Evolutionary conservation across 2,888 invertebrate species (phyloP).

Genomic region (Dione juno): DNA sequence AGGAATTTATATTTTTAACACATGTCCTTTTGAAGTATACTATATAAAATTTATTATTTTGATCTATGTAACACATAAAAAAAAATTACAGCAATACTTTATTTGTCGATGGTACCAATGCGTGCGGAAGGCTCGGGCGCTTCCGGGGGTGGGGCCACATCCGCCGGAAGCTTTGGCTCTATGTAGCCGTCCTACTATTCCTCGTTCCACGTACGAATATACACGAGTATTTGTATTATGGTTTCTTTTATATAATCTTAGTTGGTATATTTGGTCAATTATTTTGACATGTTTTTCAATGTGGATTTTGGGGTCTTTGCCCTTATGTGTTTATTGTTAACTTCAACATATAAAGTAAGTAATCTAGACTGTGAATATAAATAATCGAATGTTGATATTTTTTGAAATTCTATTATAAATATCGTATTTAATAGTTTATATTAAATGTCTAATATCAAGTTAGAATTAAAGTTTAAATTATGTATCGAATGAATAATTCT

Average conservation of each 20-base stretch:
- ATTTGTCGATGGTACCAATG: constrained; percentile 54
- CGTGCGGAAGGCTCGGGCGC: constrained; percentile 64
- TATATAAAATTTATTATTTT: too few species aligned
- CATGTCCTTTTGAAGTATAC: too few species aligned
- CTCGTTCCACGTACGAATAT: constrained; percentile 50
- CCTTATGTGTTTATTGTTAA: too few species aligned
- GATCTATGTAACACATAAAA: too few species aligned
- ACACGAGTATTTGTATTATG: constrained; percentile 22
- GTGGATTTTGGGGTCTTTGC: not conserved
- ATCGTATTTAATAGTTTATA: too few species aligned
- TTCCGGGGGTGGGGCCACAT: constrained; percentile 71
- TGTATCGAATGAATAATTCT: too few species aligned
- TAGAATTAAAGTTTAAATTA: too few species aligned
- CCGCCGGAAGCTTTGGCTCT: constrained; percentile 70
- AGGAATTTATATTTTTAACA: too few species aligned
- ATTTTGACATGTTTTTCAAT: too few species aligned
- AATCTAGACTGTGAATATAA: not conserved
- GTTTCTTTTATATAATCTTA: constrained; percentile 35
- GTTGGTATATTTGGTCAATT: constrained; percentile 20
- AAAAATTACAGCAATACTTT: constrained; percentile 23
- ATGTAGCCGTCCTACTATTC: constrained; percentile 55
- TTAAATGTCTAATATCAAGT: too few species aligned
- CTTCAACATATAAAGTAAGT: not conserved
- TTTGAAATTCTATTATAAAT: too few species aligned
- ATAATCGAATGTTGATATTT: too few species aligned